Evolutionary conservation across 2,888 invertebrate genomes (phyloP), one percentile per base, ranked within the genome.

Genomic region (Lampropteryx suffumata): DNA sequence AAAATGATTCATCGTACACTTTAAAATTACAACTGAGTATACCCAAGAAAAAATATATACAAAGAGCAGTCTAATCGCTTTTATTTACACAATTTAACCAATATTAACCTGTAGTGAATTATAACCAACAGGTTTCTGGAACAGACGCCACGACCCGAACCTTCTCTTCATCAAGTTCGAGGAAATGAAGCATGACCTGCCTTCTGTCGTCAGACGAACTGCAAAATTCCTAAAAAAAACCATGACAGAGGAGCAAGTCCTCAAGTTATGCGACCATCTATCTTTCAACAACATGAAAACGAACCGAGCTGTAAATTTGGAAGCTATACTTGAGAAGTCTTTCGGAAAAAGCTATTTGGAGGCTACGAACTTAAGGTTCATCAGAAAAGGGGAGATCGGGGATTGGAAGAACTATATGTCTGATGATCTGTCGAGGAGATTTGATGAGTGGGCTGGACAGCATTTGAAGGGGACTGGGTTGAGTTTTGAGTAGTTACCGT

Each of bases 331-430:
- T 7, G 91, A 91, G 47, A 90, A 91, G 54, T 90, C 91, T 0
- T 91, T 86, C 14, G 88, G 90, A 0, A 80, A 79, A 26, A 84
- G 84, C 40, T 85, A 84, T 44, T 75, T 90, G 29, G 83, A 89
- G 12, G 86, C 92, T 33, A 90, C 92, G 0, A 77, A 91, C 26
- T 65, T 87, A 0, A 92, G 93, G 64, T 95, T 95, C 64, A 94
- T 95, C 53, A 91, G 95, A 10, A 95, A 95, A 78, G 96, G 96
- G 0, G 91, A 93, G 72, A 93, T 96, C 11, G 96, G 96, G 0
- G 96, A 96, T 65, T 95, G 94, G 96, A 93, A 92, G 67, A 95
- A 95, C 72, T 92, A 94, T 54, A 95, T 97, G 93, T 92, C 93
- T 0, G 91, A 92, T 1, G 94, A 95, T 64, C 85, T 96, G 65